phyloP scores from a whole-genome alignment of 1,140 invertebrate genomes.

The Sarcophaga bullata region DNA sequence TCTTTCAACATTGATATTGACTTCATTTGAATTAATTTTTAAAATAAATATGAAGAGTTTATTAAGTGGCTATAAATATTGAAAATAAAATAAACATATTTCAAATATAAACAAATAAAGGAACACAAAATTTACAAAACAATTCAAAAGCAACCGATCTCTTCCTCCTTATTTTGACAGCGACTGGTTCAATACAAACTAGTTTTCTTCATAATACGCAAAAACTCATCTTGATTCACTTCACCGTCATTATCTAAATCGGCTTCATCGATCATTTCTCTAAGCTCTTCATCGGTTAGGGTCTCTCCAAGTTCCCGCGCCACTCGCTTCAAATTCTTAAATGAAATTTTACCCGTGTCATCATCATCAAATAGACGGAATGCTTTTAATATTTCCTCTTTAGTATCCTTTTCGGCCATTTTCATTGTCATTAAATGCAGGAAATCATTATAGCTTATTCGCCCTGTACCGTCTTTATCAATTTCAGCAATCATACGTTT shows the following conservation, averaged over 20 bases:
- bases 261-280: conserved; percentile 99
- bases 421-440: conserved; percentile 91
- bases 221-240: conserved; percentile 95
- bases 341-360: conserved; percentile 93
- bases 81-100: too few species aligned
- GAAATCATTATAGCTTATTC: conserved; percentile 91
- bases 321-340: conserved; percentile 96
- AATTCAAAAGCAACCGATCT: background rate
- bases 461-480: conserved; percentile 87
- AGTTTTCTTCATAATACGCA: conserved; percentile 97
- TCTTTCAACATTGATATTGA: too few species aligned
- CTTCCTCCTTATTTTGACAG: background rate
- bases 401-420: conserved; percentile 95
- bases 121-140: too few species aligned
- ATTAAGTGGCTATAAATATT: too few species aligned
- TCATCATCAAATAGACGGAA: conserved; percentile 96
- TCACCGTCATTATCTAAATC: conserved; percentile 95
- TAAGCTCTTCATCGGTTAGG: conserved; percentile 93
- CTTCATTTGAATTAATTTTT: too few species aligned
- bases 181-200: conserved; percentile 81
- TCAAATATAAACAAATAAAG: too few species aligned
- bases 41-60: too few species aligned
- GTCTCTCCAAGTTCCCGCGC: conserved; percentile 94
- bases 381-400: conserved; percentile 96
- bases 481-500: conserved; percentile 93